Conservation (phyloP, 2,888 invertebrate genomes). For the Branchinecta sandiegonensis region DNA sequence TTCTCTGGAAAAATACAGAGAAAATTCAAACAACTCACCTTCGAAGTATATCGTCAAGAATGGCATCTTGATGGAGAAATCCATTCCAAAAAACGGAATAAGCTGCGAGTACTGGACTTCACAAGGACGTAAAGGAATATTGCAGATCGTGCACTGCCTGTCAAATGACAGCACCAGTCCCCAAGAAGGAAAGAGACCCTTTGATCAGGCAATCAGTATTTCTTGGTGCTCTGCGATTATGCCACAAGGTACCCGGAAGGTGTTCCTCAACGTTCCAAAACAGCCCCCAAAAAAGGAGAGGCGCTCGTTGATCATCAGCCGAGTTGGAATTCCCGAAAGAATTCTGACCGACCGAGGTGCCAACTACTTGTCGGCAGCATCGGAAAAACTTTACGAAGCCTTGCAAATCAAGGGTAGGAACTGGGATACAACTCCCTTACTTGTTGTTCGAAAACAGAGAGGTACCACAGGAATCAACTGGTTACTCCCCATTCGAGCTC, state of each 20-base stretch:
- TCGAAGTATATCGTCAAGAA: too few species aligned
- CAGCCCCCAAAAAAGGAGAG: constrained; percentile 24
- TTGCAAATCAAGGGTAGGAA: constrained; percentile 21
- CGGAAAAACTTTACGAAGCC: constrained; percentile 21
- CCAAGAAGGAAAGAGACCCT: not conserved
- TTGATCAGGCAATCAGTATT: not conserved
- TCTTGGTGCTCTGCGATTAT: not conserved
- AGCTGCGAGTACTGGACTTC: too few species aligned
- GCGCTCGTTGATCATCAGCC: constrained; percentile 26
- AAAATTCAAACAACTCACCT: too few species aligned
- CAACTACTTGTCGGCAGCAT: constrained; percentile 26
- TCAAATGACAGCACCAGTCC: too few species aligned
- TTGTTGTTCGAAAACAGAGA: too few species aligned
- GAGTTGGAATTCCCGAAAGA: constrained; percentile 26
- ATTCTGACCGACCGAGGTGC: constrained; percentile 29
- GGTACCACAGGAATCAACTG: too few species aligned
- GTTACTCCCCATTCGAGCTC: not conserved
- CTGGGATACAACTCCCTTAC: too few species aligned
- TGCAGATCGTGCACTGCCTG: not conserved
- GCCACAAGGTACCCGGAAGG: constrained; percentile 27
- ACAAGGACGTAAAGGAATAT: not conserved
- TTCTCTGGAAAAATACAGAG: too few species aligned
- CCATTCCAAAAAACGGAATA: too few species aligned
- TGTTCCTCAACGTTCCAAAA: constrained; percentile 26
- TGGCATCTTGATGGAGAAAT: too few species aligned